phyloP scores from a whole-genome alignment of 2,797 vertebrate species.

The Gephyroberyx darwinii region DNA sequence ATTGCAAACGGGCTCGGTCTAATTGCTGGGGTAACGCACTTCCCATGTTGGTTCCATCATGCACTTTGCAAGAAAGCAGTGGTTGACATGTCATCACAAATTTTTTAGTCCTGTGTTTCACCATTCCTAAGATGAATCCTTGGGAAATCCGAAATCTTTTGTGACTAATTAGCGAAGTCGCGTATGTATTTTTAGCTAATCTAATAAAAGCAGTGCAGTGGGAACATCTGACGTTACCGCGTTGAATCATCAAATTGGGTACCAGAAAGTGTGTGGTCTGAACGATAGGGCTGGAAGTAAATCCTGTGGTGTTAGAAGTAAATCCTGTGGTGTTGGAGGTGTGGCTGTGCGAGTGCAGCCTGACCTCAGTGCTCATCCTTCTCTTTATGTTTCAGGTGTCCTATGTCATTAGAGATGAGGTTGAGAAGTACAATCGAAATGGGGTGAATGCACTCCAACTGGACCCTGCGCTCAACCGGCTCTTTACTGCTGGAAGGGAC shows the following conservation, averaged over 20 bases:
- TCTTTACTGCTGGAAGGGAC: slow-evolving; percentile 96
- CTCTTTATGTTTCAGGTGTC: slow-evolving; percentile 86
- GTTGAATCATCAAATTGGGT: background rate
- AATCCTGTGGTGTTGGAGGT: background rate
- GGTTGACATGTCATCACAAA: background rate
- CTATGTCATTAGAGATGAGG: slow-evolving; percentile 98
- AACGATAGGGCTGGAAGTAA: too few relatives aligned
- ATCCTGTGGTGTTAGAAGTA: background rate
- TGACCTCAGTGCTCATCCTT: background rate
- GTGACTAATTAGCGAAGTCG: background rate
- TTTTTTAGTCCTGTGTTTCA: too few relatives aligned
- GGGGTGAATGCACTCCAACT: slow-evolving; percentile 97
- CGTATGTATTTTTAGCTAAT: background rate
- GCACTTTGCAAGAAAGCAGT: background rate
- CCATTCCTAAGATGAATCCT: rapidly evolving
- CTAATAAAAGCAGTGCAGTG: background rate
- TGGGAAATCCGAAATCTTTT: rapidly evolving
- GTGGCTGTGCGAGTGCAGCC: background rate
- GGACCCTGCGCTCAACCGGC: slow-evolving; percentile 93
- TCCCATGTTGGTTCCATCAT: slow-evolving; percentile 7
- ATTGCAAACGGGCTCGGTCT: slow-evolving; percentile 70
- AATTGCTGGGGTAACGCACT: slow-evolving; percentile 68
- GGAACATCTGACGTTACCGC: background rate
- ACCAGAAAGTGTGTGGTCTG: slow-evolving; percentile 19
- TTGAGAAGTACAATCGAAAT: slow-evolving; percentile 97